Conservation (phyloP, 2,113 vertebrate genomes). For the Lycaon pictus region DNA sequence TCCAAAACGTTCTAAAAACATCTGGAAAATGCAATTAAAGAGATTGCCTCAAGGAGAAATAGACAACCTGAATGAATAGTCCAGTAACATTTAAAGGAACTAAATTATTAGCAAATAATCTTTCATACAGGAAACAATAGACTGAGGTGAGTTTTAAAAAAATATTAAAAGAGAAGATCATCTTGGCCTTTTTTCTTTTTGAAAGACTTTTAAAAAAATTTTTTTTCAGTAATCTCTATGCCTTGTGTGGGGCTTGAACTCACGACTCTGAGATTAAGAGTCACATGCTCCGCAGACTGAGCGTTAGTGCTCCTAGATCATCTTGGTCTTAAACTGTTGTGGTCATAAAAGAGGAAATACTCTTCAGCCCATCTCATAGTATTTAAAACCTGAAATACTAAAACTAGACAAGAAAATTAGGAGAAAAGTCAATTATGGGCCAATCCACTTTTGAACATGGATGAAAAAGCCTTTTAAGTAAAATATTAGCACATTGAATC, state of each 20-base stretch:
- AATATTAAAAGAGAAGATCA: background rate
- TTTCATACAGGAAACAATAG: background rate
- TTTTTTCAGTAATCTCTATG: background rate
- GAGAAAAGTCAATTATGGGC: background rate
- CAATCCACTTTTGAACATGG: background rate
- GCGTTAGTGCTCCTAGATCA: background rate
- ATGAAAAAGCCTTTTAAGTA: background rate
- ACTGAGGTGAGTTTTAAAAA: background rate
- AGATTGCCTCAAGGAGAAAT: background rate
- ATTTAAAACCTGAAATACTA: background rate
- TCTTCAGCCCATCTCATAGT: background rate
- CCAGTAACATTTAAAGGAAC: background rate
- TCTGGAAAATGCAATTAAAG: conserved; percentile 7
- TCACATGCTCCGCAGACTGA: background rate
- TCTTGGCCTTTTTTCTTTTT: background rate
- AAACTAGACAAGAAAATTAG: conserved; percentile 1
- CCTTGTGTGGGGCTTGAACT: background rate
- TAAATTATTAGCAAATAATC: background rate
- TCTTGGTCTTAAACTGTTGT: background rate
- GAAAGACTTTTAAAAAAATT: background rate
- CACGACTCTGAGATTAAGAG: background rate
- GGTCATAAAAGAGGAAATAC: background rate
- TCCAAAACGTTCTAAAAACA: background rate
- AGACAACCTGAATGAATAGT: background rate
- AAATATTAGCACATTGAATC: background rate